These are phyloP conservation scores for Dendrophyllia cribrosa DNA, from an alignment of 64 coral and sea anemone genomes.

Conservation along the genomic window DNA sequence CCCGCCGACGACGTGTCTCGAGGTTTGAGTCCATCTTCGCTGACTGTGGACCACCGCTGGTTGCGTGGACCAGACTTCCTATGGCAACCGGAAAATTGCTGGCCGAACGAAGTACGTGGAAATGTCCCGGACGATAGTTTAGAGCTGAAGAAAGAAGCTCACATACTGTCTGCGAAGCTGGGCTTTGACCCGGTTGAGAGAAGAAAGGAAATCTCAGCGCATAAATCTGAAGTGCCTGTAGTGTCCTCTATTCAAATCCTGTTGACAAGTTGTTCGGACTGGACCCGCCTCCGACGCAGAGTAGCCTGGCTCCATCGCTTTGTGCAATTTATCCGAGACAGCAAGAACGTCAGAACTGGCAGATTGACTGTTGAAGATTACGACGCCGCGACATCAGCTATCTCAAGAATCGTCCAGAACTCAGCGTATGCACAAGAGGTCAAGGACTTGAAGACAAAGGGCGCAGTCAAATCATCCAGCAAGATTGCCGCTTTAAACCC, in stretches of 20 bases:
- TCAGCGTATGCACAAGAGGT: conserved; percentile 7
- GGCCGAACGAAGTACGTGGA: no score
- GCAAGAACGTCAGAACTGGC: not conserved
- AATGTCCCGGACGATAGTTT: no score
- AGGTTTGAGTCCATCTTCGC: no score
- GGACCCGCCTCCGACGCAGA: conserved; percentile 19
- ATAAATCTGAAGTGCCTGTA: not conserved
- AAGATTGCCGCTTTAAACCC: conserved; percentile 18
- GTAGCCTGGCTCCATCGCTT: conserved; percentile 24
- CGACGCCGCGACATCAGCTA: not conserved
- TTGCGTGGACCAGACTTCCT: no score
- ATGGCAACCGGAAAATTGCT: no score
- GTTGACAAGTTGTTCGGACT: not conserved
- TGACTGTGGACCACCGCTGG: no score
- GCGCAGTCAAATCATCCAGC: not conserved
- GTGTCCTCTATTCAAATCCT: not conserved
- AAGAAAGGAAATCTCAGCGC: not conserved
- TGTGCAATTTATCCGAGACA: not conserved
- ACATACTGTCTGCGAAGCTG: no score
- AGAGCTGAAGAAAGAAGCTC: no score
- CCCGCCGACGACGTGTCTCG: no score
- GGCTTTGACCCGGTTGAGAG: no score
- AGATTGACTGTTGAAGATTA: not conserved
- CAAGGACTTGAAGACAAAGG: conserved; percentile 23
- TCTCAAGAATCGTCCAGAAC: not conserved